Evolutionary conservation across 2,888 invertebrate species (phyloP).

Genomic region (Drosophila ochracea): DNA sequence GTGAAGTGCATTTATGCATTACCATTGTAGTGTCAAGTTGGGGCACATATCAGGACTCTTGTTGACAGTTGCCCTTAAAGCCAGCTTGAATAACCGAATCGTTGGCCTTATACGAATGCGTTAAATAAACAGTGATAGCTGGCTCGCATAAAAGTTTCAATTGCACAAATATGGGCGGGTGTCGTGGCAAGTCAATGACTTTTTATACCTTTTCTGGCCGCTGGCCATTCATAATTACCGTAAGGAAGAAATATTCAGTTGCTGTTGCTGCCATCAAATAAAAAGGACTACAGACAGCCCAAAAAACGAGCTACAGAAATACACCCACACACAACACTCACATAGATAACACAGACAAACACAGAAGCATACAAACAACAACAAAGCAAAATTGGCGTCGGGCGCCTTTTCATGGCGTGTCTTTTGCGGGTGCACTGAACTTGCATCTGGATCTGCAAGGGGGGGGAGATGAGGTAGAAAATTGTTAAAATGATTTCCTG

Average conservation of each 20-base stretch:
- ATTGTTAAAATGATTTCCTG: constrained; percentile 80
- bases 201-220: constrained; percentile 60
- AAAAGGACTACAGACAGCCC: constrained; percentile 48
- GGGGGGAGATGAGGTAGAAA: constrained; percentile 54
- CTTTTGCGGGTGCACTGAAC: constrained; percentile 73
- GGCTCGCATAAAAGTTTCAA: constrained; percentile 64
- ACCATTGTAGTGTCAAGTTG: constrained; percentile 27
- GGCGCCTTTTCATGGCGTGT: constrained; percentile 66
- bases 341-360: constrained; percentile 2
- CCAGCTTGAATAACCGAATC: constrained; percentile 53
- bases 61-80: constrained; percentile 29
- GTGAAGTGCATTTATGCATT: constrained; percentile 18
- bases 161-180: constrained; percentile 54
- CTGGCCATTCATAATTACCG: constrained; percentile 75
- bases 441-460: constrained; percentile 32
- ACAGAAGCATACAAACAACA: constrained; percentile 27
- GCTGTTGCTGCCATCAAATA: constrained; percentile 33
- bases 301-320: constrained; percentile 24
- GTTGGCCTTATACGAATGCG: constrained; percentile 15
- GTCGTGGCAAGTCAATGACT: constrained; percentile 54
- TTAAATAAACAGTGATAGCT: constrained; percentile 65
- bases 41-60: constrained; percentile 18
- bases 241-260: constrained; percentile 45
- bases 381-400: constrained; percentile 66
- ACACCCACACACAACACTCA: neutral